These are phyloP conservation scores for Anolis sagrei DNA, from an alignment of 2,113 vertebrate species.

Conservation along the genomic window DNA sequence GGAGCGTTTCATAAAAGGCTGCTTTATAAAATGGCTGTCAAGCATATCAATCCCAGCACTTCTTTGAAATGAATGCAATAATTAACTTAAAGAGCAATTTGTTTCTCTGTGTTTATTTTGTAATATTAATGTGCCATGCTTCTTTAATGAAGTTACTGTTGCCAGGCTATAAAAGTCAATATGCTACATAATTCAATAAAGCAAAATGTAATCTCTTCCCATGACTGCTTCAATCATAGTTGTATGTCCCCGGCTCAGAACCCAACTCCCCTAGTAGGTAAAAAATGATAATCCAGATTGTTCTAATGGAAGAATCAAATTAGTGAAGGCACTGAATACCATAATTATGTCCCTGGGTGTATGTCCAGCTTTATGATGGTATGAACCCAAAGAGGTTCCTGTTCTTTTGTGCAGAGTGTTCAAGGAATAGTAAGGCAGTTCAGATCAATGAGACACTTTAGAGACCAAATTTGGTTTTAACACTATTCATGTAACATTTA, in stretches of 20 bases:
- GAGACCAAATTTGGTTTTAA: too few relatives aligned
- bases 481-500: too few relatives aligned
- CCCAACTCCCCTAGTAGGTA: not conserved
- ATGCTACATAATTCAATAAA: not conserved
- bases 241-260: not conserved
- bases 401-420: too few relatives aligned
- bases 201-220: not conserved
- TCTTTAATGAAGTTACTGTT: not conserved
- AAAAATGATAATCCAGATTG: not conserved
- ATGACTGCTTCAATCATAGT: not conserved
- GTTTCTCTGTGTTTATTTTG: not conserved
- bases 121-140: not conserved
- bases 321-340: not conserved
- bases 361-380: too few relatives aligned
- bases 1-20: not conserved
- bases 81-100: not conserved
- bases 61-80: not conserved
- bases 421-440: too few relatives aligned
- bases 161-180: not conserved
- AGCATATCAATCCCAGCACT: not conserved
- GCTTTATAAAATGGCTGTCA: not conserved
- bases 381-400: too few relatives aligned
- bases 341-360: not conserved
- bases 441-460: too few relatives aligned
- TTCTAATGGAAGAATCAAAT: not conserved